Percentiles rank a stretch among this genome's conserved stretches.
Conservation (phyloP, 2,888 invertebrate species). For the Ophioninae sp. region DNA sequence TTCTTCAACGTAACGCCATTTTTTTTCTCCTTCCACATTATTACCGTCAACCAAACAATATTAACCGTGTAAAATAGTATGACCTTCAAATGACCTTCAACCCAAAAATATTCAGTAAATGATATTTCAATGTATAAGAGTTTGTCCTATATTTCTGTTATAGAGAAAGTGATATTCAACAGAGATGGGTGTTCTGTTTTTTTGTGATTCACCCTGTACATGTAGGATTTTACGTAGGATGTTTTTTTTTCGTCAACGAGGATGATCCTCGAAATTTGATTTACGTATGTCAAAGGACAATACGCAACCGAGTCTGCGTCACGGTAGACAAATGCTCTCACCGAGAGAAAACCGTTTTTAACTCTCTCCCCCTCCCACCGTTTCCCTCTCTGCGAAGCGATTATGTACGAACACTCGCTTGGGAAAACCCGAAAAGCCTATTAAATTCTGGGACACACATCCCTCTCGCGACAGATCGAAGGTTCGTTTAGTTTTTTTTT, state of each 20-base stretch:
- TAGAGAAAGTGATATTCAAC: too few species aligned
- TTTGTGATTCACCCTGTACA: too few species aligned
- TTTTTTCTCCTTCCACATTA: too few species aligned
- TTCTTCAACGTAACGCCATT: too few species aligned
- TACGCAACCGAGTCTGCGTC: conserved; percentile 27
- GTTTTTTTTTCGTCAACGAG: conserved; percentile 54
- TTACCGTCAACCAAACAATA: too few species aligned
- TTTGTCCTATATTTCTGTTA: too few species aligned
- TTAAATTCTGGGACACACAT: conserved; percentile 46
- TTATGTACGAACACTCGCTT: conserved; percentile 47
- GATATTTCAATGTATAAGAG: too few species aligned
- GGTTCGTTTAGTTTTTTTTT: conserved; percentile 34
- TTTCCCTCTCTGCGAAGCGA: conserved; percentile 42
- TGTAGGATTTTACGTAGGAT: not conserved
- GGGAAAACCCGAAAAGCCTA: conserved; percentile 42
- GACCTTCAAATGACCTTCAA: too few species aligned
- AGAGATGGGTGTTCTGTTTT: too few species aligned
- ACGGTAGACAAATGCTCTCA: conserved; percentile 23
- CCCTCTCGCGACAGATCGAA: conserved; percentile 47
- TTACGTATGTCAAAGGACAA: conserved; percentile 51
- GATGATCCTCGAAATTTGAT: conserved; percentile 34
- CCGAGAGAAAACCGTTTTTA: conserved; percentile 45
- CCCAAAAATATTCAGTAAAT: too few species aligned
- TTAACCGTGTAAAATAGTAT: too few species aligned
- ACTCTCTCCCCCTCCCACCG: too few species aligned